Base-by-base conservation (phyloP, 2,797 vertebrate genomes). In the Apogon talboti region DNA sequence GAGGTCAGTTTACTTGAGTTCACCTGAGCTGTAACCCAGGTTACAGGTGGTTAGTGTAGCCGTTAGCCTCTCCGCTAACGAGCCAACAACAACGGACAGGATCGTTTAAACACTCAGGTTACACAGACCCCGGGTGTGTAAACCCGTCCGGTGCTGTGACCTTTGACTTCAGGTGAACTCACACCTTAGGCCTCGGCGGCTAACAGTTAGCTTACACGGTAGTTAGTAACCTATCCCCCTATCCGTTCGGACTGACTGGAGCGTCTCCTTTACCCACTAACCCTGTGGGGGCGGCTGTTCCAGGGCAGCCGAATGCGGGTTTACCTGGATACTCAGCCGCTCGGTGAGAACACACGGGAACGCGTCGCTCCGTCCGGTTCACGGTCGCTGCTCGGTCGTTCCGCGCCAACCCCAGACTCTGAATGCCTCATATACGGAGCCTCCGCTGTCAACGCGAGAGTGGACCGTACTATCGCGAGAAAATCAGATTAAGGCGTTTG, bases 251-350 rank as follows among this genome's bases (percentile, higher is more conserved):
- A 3, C 24, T 28, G 4, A 28, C 24, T 28, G 24, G 24, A 28
- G 24, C 24, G 14, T 8, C 21, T 21, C 7, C 3, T 16, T 11
- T 7, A 9, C 8, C 9, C 35, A 13, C 19, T 12, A 3, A 19
- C 21, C 1, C 8, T 16, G 16, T 3, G 3, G 3, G 9, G 4
- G 12, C 1, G 38, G 30, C 14, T 5, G 13, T 1, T 30, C n/a
- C 3, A 24, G 9, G 3, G 3, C 0, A 1, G 4, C 44, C 0
- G 15, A 16, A 9, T 0, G 7, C 4, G 5, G 13, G 0, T 12
- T 67, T 73, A 86, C 83, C 86, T 81, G 55, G 47, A 33, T n/a
- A 35, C 15, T 21, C 58, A 3, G 66, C 35, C 45, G 16, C 18
- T 55, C 21, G 1, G 30, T 15, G 49, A 38, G 16, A 1, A 18